Evolutionary conservation across 2,797 vertebrate genomes (phyloP), one percentile per base, ranked within the genome.

Genomic region (Notolabrus celidotus): DNA sequence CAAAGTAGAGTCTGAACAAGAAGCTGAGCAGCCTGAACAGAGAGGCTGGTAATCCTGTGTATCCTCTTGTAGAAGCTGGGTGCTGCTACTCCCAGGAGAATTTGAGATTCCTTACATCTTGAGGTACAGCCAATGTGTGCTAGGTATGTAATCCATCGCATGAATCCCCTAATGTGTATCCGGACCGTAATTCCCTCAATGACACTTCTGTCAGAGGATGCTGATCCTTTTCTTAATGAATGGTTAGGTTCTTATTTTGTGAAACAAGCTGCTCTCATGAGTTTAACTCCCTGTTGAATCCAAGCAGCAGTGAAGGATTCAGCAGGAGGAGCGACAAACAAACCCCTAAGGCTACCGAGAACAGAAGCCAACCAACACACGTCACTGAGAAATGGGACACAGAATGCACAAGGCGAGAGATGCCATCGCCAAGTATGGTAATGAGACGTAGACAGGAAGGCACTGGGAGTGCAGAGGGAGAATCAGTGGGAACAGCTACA

Each of bases 351-450:
- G 84, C 66, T 36, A 23, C 3, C 8, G 29, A 59, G 65, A 78
- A 72, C 71, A 83, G 74, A 75, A 50, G 60, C 82, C 76, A 69
- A 25, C 65, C 75, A 62, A 68, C 58, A 41, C 54, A 34, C 51
- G 1, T 77, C 74, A 58, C 46, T 8, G 47, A 73, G 49, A 77
- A 60, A 59, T 63, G 77, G 77, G 60, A 71, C 36, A 64, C 38
- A 36, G 71, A 58, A 79, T 27, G 69, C 65, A 63, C 70, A 67
- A 56, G 47, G 61, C n/a, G 19, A 67, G 80, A 63, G 64, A 69
- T 22, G 71, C 71, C 61, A 47, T 57, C 43, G 47, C 78, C 49
- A 53, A 68, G 74, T 66, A 82, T 81, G 77, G 60, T 74, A 87
- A 87, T 74, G 69, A 81, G 66, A 55, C 7, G 50, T 4, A 8